Evolutionary conservation across 2,797 vertebrate species (phyloP), one percentile per base, ranked within the genome.

Genomic region (Enteromius fasciolatus): DNA sequence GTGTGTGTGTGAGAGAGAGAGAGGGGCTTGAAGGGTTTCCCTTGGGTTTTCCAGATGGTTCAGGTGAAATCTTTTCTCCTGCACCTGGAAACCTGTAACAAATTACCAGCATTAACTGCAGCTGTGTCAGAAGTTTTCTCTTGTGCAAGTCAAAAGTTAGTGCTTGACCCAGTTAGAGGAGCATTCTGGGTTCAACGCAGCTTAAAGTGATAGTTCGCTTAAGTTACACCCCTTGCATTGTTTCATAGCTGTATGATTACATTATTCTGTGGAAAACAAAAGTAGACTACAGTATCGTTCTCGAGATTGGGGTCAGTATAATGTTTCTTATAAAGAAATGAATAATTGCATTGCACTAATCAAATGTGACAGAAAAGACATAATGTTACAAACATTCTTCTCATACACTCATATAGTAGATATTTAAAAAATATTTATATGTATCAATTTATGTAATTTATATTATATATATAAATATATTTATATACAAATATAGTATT

Each of bases 131-230:
- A 36, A 7, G n/a, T 28, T 76, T 69, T 72, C 57, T 48, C 44
- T 41, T 52, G 41, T 64, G 11, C 8, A 23, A 20, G 61, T 75
- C 15, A 66, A 63, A 81, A 64, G 68, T 79, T 69, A 57, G 5
- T 69, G 66, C 33, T 69, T 44, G 67, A 59, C 78, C 67, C 25
- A 79, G 66, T 79, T 72, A 70, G 67, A 57, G 10, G 31, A 78
- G 66, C 46, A 68, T 63, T 46, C 25, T 0, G 4, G 12, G 39
- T 33, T 75, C 70, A 41, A n/a, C 28, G 12, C 14, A 46, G 48
- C 15, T 81, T 48, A 33, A 52, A 61, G 57, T 9, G 15, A 25
- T 25, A 46, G 17, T 46, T 63, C 17, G 46, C 75, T 20, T 11
- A 3, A 52, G 17, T n/a, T 25, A 59, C 11, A 39, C 31, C 10